Evolutionary conservation across 2,888 invertebrate species (phyloP).

Genomic region (Chesias legatella): DNA sequence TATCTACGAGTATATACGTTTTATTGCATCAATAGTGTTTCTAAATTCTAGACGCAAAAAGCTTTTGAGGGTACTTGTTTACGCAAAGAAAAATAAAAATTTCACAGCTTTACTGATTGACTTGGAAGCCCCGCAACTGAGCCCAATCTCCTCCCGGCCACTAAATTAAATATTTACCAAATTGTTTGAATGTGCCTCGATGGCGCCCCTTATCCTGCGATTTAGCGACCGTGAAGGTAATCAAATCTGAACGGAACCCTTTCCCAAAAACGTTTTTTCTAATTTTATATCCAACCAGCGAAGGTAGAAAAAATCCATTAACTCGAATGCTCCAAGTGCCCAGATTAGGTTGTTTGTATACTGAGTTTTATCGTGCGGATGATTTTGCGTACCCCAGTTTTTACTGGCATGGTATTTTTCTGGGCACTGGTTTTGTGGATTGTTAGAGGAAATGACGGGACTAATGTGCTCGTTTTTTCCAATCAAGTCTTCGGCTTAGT

Average conservation of each 20-base stretch:
- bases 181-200: conserved; percentile 25
- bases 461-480: not conserved
- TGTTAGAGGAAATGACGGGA: not conserved
- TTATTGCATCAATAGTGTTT: no score
- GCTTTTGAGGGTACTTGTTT: no score
- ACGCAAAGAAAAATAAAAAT: no score
- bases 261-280: conserved; percentile 34
- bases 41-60: no score
- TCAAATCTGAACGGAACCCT: conserved; percentile 39
- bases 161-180: conserved; percentile 31
- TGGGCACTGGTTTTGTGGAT: conserved; percentile 14
- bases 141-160: conserved; percentile 5
- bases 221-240: conserved; percentile 40
- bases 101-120: no score
- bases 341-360: conserved; percentile 23
- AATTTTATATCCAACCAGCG: conserved; percentile 31
- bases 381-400: conserved; percentile 15
- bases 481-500: not conserved
- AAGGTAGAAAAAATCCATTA: conserved; percentile 35
- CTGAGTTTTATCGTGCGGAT: conserved; percentile 18
- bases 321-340: conserved; percentile 22
- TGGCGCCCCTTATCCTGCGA: conserved; percentile 30
- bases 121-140: conserved; percentile 1
- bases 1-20: no score
- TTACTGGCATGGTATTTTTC: conserved; percentile 16